phyloP scores from a whole-genome alignment of 2,888 invertebrate genomes.

The Phymatocera aterrima region DNA sequence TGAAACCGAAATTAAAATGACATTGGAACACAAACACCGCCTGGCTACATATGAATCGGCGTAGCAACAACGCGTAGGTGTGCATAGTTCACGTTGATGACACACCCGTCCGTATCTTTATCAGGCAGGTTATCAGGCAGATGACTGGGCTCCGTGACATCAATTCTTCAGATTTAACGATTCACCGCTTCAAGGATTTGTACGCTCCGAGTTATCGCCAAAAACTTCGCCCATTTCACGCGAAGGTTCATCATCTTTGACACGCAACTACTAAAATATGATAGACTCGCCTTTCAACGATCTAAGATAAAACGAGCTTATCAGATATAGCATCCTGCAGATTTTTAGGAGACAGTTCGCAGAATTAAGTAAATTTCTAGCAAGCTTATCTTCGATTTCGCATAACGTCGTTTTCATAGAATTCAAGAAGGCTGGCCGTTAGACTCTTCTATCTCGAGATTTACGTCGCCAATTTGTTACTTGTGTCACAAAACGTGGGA shows the following conservation, averaged over 20 bases:
- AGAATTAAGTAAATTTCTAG: no score
- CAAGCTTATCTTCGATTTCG: no score
- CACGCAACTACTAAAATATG: background rate
- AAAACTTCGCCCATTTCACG: background rate
- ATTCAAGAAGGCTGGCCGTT: no score
- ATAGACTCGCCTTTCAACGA: no score
- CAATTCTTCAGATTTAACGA: background rate
- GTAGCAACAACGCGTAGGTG: constrained; percentile 24
- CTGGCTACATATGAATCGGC: background rate
- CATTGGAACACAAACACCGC: background rate
- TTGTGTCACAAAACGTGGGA: no score
- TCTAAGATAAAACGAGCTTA: no score
- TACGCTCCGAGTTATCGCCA: background rate
- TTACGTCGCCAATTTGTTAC: no score
- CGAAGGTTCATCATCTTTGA: background rate
- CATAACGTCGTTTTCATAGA: no score
- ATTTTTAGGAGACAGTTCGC: no score
- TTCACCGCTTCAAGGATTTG: background rate
- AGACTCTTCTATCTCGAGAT: no score
- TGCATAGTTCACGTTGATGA: background rate
- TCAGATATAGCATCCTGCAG: no score
- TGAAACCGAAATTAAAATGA: background rate
- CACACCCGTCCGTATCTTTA: background rate
- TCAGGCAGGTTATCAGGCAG: constrained; percentile 27
- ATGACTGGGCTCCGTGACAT: constrained; percentile 16